Evolutionary conservation across 2,888 invertebrate species (phyloP), one percentile per base, ranked within the genome.

Genomic region (Stenotaenia linearis): DNA sequence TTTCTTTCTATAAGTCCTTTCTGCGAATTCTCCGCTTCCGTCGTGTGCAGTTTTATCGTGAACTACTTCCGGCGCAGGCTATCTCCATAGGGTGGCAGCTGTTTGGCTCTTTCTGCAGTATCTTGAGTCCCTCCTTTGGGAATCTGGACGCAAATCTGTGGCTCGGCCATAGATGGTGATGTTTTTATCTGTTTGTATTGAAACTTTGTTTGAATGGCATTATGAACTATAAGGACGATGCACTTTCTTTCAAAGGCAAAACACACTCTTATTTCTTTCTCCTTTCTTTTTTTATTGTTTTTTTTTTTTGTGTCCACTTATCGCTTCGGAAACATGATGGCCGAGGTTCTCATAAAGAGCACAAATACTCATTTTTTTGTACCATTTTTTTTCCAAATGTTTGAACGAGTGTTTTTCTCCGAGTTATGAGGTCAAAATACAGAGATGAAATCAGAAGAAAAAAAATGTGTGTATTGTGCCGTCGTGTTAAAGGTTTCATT

Each of bases 181-280:
- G 61, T 61, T 61, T 61, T 61, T 61, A 61, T 61, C 61, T 61
- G 61, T 61, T 61, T 25, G 61, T 61, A 61, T 61, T 61, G 61
- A 61, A 61, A 61, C 61, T 61, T 61, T 61, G 61, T 61, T 61
- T 61, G 61, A 61, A 61, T 61, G 7, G 61, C 61, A 61, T 25
- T 61, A 61, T 61, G 61, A 23, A 61, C 61, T 25, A 6, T 18
- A 18, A 61, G 61, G 61, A 61, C 61, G 61, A 61, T 61, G 61
- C 61, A 61, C 61, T 61, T 61, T 21, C 61, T 61, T 61, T 61
- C 61, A 61, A 61, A 61, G 23, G 61, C 61, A 61, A 61, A 61
- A 61, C 61, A 61, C 61, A 61, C 61, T 25, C 7, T 25, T 61
- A 61, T 61, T 61, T 61, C 61, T 61, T 23, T 23, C 15, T 28